phyloP scores from a whole-genome alignment of 2,888 invertebrate genomes.

The Fragum whitleyi region DNA sequence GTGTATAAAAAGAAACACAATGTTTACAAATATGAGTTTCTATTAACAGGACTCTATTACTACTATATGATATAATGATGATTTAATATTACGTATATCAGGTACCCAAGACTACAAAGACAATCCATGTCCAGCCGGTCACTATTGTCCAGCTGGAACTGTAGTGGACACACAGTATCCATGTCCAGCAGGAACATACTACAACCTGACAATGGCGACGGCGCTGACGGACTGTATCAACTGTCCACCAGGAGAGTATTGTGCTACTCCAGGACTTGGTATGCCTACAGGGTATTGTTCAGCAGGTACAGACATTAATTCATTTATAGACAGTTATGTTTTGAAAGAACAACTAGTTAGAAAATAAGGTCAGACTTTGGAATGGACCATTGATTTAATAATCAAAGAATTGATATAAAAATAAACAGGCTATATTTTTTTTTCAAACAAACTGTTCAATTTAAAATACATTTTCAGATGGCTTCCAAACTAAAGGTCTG shows the following conservation, averaged over 20 bases:
- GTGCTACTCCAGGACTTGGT: slow-evolving; percentile 76
- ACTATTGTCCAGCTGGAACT: slow-evolving; percentile 81
- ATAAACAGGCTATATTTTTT: too few relatives aligned
- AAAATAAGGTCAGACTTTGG: too few relatives aligned
- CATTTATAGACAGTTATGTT: background rate
- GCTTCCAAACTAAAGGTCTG: too few relatives aligned
- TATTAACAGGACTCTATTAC: too few relatives aligned
- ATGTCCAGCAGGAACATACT: slow-evolving; percentile 81
- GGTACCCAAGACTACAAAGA: slow-evolving; percentile 75
- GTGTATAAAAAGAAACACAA: too few relatives aligned
- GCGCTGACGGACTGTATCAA: slow-evolving; percentile 77
- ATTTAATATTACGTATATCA: slow-evolving; percentile 60
- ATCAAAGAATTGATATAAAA: too few relatives aligned
- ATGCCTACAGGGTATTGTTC: slow-evolving; percentile 78
- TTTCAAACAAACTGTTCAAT: too few relatives aligned
- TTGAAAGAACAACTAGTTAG: too few relatives aligned
- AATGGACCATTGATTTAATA: too few relatives aligned
- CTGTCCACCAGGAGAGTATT: slow-evolving; percentile 82
- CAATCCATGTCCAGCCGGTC: slow-evolving; percentile 80
- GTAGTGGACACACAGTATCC: slow-evolving; percentile 73
- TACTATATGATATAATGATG: too few relatives aligned
- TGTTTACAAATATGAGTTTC: too few relatives aligned
- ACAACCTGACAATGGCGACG: slow-evolving; percentile 77
- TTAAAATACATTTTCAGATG: too few relatives aligned
- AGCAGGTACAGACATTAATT: slow-evolving; percentile 68